A percentile compares a stretch with the other conserved stretches of the same genome.
Evolutionary conservation across 2,888 invertebrate genomes (phyloP).

Genomic region (Gortyna flavago): DNA sequence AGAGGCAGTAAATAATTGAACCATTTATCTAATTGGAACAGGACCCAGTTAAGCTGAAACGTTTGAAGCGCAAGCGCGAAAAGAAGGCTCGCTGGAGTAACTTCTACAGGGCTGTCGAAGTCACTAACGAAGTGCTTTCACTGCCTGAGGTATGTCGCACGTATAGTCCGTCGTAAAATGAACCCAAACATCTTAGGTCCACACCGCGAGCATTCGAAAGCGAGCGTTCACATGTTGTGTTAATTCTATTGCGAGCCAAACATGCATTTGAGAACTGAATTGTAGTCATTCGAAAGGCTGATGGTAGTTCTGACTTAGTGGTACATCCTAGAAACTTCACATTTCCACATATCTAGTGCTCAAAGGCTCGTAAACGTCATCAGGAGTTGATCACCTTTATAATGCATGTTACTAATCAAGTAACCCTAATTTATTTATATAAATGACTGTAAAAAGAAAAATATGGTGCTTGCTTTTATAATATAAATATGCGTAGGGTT

Average conservation of each 20-base stretch:
- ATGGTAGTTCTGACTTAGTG: neutral
- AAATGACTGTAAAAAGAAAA: neutral
- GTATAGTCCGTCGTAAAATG: neutral
- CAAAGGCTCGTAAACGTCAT: conserved; percentile 5
- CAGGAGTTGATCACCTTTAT: conserved; percentile 7
- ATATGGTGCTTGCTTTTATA: conserved; percentile 11
- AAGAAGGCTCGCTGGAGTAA: conserved; percentile 88
- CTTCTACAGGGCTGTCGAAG: conserved; percentile 84
- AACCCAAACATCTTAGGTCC: neutral
- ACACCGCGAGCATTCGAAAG: conserved; percentile 16
- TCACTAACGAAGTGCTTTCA: conserved; percentile 83
- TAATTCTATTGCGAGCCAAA: neutral
- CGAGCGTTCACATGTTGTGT: conserved; percentile 2
- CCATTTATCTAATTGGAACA: conserved; percentile 64
- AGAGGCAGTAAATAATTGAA: conserved; percentile 25
- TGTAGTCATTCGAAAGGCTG: neutral
- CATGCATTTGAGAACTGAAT: neutral
- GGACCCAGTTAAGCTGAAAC: conserved; percentile 84
- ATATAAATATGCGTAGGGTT: neutral
- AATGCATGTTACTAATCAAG: conserved; percentile 43
- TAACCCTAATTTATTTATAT: conserved; percentile 7
- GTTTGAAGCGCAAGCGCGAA: conserved; percentile 84
- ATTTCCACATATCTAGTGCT: neutral
- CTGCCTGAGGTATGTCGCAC: conserved; percentile 77
- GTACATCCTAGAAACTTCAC: neutral